These are phyloP conservation scores for Bagarius yarrelli DNA, from an alignment of 2,113 vertebrate species.

Conservation along the genomic window DNA sequence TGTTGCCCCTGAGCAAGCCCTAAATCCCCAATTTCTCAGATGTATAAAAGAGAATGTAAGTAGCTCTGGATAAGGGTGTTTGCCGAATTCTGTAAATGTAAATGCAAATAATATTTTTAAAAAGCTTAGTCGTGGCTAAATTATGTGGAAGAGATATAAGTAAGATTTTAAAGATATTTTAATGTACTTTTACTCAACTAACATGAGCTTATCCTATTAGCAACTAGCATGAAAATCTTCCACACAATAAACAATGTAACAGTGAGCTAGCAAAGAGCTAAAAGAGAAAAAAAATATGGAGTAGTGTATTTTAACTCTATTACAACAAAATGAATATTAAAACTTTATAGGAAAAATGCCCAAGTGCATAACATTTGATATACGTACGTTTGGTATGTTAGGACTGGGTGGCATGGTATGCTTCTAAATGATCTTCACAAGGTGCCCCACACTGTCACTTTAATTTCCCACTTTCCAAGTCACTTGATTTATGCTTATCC, in stretches of 20 bases:
- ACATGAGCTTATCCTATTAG: slow-evolving; percentile 75
- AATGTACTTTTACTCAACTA: slow-evolving; percentile 69
- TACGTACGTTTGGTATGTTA: neutral
- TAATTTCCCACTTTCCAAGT: slow-evolving; percentile 30
- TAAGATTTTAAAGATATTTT: slow-evolving; percentile 66
- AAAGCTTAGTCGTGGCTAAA: slow-evolving; percentile 60
- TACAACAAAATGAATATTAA: neutral
- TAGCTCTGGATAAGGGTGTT: too few relatives aligned
- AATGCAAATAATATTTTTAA: slow-evolving; percentile 49
- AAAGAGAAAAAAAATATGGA: slow-evolving; percentile 4
- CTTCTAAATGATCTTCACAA: neutral
- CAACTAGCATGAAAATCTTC: slow-evolving; percentile 55
- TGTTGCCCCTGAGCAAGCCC: too few relatives aligned
- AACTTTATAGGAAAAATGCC: neutral
- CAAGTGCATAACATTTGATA: neutral
- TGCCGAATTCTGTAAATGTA: too few relatives aligned
- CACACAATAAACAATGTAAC: slow-evolving; percentile 27
- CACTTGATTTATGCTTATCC: slow-evolving; percentile 45
- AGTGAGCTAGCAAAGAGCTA: slow-evolving; percentile 49
- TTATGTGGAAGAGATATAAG: slow-evolving; percentile 59
- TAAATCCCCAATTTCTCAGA: too few relatives aligned
- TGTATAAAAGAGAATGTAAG: too few relatives aligned
- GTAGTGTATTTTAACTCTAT: neutral
- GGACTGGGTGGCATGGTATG: slow-evolving; percentile 26
- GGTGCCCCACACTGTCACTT: slow-evolving; percentile 26